Base-by-base conservation (phyloP, 37 sponge, comb jelly and placozoan species). In the Amphimedon queenslandica region DNA sequence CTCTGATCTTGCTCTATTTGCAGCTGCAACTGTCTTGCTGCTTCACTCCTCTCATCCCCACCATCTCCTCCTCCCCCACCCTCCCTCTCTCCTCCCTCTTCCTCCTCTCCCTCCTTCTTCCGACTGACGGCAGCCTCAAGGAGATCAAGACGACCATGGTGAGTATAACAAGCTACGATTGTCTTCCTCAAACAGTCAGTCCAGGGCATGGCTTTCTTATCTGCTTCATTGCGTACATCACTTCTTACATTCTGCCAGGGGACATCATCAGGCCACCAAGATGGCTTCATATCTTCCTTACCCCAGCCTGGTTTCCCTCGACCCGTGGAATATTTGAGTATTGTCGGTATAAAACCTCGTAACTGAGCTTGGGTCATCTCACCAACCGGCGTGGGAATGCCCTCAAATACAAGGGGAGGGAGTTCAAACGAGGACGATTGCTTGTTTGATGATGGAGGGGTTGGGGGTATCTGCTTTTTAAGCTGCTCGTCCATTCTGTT, bases 281-380 rank as follows among this genome's bases (percentile, higher is more conserved):
- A 36, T 11, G 96, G 96, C n/a, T 69, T 84, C 56, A 88, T 73
- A 43, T 77, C 81, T 29, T 84, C 90, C 71, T 92, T 95, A 16
- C 93, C 93, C 96, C 96, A 95, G 29, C 93, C 93, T 20, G 96
- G 96, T 63, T 92, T 95, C 1, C 89, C 89, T 24, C 96, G 77
- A 11, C 85, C 89, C 20, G 85, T 85, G 31, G 96, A 88, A 42
- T 75, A 92, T 66, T 85, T 92, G 57, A 95, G 77, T 87, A 95
- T 88, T 55, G 51, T 51, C 18, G 93, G 96, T 11, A 95, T 88
- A 68, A 95, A 95, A 11, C 86, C 73, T 39, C 96, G 79, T 24
- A 95, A 75, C 74, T 95, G 96, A 0, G 96, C 92, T 69, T 95
- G 96, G 0, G 96, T 95, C 93, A 95, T 88, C 67, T 92, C 88